Conservation (phyloP, 2,113 vertebrate species). For the Nycticorax nycticorax region DNA sequence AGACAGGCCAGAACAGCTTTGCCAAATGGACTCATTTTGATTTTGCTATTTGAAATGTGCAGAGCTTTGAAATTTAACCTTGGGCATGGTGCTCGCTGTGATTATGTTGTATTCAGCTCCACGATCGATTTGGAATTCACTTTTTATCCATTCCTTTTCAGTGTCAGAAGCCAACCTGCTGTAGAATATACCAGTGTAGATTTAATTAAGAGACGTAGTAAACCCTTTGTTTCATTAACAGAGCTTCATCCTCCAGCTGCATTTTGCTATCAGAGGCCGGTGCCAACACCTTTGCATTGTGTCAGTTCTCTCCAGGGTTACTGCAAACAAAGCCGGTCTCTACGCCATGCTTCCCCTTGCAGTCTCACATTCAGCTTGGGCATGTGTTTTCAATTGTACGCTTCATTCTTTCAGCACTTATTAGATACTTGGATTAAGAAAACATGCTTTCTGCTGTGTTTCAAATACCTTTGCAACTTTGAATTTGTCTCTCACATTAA, state of each 20-base stretch:
- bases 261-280: not conserved
- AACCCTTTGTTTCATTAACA: not conserved
- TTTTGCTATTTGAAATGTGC: not conserved
- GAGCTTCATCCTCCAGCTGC: not conserved
- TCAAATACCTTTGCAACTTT: slow-evolving; percentile 20
- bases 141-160: not conserved
- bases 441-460: slow-evolving; percentile 16
- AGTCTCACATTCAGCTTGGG: not conserved
- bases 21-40: slow-evolving; percentile 21
- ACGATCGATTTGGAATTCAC: not conserved
- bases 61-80: slow-evolving; percentile 25
- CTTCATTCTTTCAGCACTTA: slow-evolving; percentile 10
- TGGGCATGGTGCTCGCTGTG: fast-evolving
- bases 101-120: not conserved
- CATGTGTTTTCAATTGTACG: slow-evolving; percentile 18
- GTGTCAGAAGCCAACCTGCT: not conserved
- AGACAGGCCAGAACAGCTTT: not conserved
- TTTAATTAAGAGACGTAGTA: not conserved
- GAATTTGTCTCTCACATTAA: slow-evolving; percentile 4
- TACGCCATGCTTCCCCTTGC: not conserved
- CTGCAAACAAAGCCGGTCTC: not conserved
- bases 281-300: not conserved
- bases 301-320: not conserved
- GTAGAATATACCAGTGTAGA: not conserved
- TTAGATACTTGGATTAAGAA: slow-evolving; percentile 43